These are phyloP conservation scores for Chaetodon trifasciatus DNA, from an alignment of 2,797 vertebrate species.

Conservation along the genomic window DNA sequence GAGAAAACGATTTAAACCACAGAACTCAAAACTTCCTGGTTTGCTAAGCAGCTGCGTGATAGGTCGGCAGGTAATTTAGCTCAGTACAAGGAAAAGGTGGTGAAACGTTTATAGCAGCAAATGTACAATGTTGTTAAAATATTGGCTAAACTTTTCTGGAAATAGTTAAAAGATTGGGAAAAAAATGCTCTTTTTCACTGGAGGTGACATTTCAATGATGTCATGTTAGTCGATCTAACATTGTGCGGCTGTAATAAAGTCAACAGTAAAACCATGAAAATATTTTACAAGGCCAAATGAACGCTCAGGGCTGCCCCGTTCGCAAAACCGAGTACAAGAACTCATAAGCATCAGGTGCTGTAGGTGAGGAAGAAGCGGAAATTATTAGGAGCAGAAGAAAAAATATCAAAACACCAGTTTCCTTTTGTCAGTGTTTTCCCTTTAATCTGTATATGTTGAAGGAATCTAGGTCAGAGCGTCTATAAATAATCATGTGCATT, in stretches of 20 bases:
- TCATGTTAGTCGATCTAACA: not conserved
- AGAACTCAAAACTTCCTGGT: not conserved
- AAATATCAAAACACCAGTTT: not conserved
- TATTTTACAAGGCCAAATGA: slow-evolving; percentile 18
- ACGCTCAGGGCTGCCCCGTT: slow-evolving; percentile 1
- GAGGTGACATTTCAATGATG: slow-evolving; percentile 5
- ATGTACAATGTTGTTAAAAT: not conserved
- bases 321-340: not conserved
- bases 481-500: slow-evolving; percentile 54
- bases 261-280: slow-evolving; percentile 9
- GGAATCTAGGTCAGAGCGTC: slow-evolving; percentile 46
- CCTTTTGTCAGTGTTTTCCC: not conserved
- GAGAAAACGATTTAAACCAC: not conserved
- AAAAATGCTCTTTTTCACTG: not conserved
- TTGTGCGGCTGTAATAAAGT: slow-evolving; percentile 16
- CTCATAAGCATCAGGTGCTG: not conserved
- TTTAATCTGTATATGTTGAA: slow-evolving; percentile 23
- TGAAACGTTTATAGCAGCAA: not conserved
- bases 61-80: not conserved
- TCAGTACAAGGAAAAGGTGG: not conserved
- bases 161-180: no score
- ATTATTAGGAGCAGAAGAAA: not conserved
- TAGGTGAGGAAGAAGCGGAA: not conserved
- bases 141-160: not conserved
- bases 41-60: not conserved